A percentile compares a stretch with the other conserved stretches of the same genome.
phyloP scores from a whole-genome alignment of 2,113 vertebrate genomes.

The Myocastor coypus region DNA sequence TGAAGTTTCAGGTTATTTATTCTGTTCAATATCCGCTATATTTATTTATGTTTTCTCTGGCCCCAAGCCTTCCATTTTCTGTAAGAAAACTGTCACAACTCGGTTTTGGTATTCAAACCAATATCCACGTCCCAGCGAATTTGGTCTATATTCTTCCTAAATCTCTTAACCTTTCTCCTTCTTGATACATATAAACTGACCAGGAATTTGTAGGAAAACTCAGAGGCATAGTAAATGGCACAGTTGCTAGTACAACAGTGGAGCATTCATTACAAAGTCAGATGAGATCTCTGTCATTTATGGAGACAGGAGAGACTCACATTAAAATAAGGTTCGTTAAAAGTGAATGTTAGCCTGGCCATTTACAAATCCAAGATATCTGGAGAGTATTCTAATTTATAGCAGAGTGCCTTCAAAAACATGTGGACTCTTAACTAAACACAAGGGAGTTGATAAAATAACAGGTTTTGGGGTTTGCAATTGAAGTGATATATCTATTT shows the following conservation, averaged over 20 bases:
- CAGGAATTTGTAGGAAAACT: conserved; percentile 60
- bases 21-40: conserved; percentile 47
- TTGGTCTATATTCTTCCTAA: conserved; percentile 65
- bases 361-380: conserved; percentile 86
- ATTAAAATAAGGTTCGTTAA: conserved; percentile 88
- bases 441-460: conserved; percentile 82
- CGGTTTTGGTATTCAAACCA: neutral
- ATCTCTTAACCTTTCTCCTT: conserved; percentile 36
- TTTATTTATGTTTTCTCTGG: conserved; percentile 67
- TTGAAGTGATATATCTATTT: conserved; percentile 73
- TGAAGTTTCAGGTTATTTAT: conserved; percentile 60
- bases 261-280: conserved; percentile 87
- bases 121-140: conserved; percentile 61
- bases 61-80: conserved; percentile 45
- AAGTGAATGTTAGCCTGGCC: conserved; percentile 85
- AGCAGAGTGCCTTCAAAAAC: conserved; percentile 81
- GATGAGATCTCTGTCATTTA: conserved; percentile 87
- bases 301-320: conserved; percentile 84
- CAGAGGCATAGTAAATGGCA: conserved; percentile 74
- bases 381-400: conserved; percentile 84
- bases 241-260: conserved; percentile 63
- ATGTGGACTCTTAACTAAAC: conserved; percentile 86
- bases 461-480: conserved; percentile 72
- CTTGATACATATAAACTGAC: conserved; percentile 68
- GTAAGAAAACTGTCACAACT: conserved; percentile 43